Evolutionary conservation across 2,888 invertebrate species (phyloP), one percentile per base, ranked within the genome.

Genomic region (Marasmarcha lunaedactyla): DNA sequence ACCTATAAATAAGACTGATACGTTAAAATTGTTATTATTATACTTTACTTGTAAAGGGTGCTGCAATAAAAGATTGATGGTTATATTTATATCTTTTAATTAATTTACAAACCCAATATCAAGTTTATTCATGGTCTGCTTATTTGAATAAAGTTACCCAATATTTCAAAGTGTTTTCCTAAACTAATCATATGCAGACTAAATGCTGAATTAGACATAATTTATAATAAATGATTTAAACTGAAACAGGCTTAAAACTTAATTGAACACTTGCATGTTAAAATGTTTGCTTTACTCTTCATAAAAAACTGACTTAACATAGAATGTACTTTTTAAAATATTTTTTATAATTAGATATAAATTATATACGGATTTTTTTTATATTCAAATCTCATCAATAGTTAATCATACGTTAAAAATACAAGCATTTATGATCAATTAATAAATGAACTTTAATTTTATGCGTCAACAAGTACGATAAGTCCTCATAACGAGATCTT

Each of bases 141-240:
- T 34, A 39, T 39, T 39, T 34, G 14, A 39, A 38, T 37, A 30
- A 37, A 27, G n/a, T n/a, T n/a, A n/a, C n/a, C n/a, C n/a, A n/a
- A n/a, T n/a, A n/a, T n/a, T n/a, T n/a, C n/a, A n/a, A n/a, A n/a
- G n/a, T n/a, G n/a, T n/a, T n/a, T n/a, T n/a, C n/a, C n/a, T n/a
- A n/a, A n/a, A n/a, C n/a, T 37, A 30, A 37, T 37, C 37, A 37
- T 30, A 37, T 37, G 30, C 37, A 37, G 37, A 37, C 37, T 37
- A 37, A 27, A 26, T 27, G 30, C 37, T 27, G 37, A 37, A 37
- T 37, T 27, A 15, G 38, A 14, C 38, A 33, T 15, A 15, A 33
- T 38, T 33, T 33, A 33, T 38, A 33, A 38, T 15, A 14, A 13
- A 30, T 33, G 14, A 38, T 38, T 33, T 15, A 33, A 38, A 33